Conservation (phyloP, 2,888 invertebrate species). For the Eudemis profundana region DNA sequence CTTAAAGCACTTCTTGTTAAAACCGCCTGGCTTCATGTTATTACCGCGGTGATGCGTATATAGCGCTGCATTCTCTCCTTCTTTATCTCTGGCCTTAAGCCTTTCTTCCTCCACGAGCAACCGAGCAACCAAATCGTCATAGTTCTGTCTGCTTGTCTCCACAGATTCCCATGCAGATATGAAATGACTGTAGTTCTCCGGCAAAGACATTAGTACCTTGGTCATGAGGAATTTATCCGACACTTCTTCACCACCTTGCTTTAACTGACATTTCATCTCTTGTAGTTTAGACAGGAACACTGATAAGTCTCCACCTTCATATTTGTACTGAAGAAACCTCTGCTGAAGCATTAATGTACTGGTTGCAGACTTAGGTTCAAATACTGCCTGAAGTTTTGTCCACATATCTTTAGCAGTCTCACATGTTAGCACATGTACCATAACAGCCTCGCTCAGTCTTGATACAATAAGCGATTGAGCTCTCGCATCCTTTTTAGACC, state of each 20-base stretch:
- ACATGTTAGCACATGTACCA: slow-evolving; percentile 1
- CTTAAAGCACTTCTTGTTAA: not conserved
- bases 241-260: slow-evolving; percentile 52
- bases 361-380: slow-evolving; percentile 58
- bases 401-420: not conserved
- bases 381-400: slow-evolving; percentile 45
- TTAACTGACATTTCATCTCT: slow-evolving; percentile 51
- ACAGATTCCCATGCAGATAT: slow-evolving; percentile 56
- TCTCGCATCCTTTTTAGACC: not conserved
- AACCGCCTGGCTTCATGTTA: too few relatives aligned
- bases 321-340: slow-evolving; percentile 54
- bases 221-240: slow-evolving; percentile 55
- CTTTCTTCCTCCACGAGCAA: slow-evolving; percentile 51
- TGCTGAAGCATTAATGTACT: slow-evolving; percentile 58
- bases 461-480: not conserved
- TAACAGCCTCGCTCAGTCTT: not conserved
- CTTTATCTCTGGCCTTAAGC: slow-evolving; percentile 45
- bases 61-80: not conserved
- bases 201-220: slow-evolving; percentile 55
- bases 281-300: slow-evolving; percentile 52
- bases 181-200: slow-evolving; percentile 59
- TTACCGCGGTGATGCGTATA: too few relatives aligned
- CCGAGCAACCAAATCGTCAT: slow-evolving; percentile 49
- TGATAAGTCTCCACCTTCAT: slow-evolving; percentile 49
- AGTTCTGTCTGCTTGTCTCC: slow-evolving; percentile 48